phyloP scores from a whole-genome alignment of 2,113 vertebrate species.

The Haemorhous mexicanus region DNA sequence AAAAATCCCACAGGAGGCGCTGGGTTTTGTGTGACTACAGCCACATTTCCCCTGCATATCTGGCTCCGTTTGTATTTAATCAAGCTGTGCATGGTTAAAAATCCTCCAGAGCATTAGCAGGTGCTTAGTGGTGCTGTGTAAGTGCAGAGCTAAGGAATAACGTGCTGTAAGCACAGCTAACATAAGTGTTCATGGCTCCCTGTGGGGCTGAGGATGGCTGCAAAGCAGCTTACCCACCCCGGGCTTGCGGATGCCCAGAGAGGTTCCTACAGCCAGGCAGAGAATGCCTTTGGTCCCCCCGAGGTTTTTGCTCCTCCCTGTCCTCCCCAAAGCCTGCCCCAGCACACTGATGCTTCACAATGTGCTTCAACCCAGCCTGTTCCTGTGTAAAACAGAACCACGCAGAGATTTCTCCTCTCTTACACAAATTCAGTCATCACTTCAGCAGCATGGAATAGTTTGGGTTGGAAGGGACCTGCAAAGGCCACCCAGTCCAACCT shows the following conservation, averaged over 20 bases:
- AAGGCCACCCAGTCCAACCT: neutral
- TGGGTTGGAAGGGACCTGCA: neutral
- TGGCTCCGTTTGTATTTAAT: slow-evolving; percentile 28
- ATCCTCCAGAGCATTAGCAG: slow-evolving; percentile 60
- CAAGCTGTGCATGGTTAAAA: slow-evolving; percentile 27
- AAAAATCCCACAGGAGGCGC: neutral
- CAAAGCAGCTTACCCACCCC: neutral
- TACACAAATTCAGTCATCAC: neutral
- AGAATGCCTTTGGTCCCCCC: neutral
- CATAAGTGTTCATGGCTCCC: slow-evolving; percentile 51
- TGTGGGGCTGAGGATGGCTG: neutral
- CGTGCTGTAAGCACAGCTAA: slow-evolving; percentile 56
- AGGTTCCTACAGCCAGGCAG: neutral
- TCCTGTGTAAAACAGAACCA: neutral
- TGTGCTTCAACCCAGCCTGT: neutral
- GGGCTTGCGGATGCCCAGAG: neutral
- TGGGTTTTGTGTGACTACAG: neutral
- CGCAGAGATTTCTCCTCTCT: neutral
- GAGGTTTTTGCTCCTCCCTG: neutral
- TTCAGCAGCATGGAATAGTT: neutral
- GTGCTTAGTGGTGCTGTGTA: slow-evolving; percentile 49
- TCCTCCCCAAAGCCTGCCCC: neutral
- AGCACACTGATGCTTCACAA: neutral
- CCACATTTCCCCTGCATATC: neutral
- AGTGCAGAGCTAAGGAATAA: slow-evolving; percentile 62